These are phyloP conservation scores for Alectura lathami DNA, from an alignment of 2,113 vertebrate genomes.

Conservation along the genomic window DNA sequence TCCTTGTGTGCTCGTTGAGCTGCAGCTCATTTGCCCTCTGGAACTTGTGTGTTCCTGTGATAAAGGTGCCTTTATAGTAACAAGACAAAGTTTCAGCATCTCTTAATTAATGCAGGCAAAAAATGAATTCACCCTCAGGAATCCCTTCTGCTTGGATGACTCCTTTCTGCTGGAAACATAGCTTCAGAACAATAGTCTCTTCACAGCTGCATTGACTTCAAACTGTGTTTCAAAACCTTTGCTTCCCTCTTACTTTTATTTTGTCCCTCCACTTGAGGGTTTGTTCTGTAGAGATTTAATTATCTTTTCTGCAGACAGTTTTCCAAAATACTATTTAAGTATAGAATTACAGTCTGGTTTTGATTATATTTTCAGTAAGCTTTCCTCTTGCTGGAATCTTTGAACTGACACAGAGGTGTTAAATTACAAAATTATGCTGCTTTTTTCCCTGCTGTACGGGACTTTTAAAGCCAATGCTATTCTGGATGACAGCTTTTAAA, in stretches of 20 bases:
- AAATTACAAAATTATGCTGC: background rate
- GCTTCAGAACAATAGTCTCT: background rate
- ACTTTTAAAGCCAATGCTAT: background rate
- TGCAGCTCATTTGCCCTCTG: background rate
- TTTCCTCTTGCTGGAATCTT: constrained; percentile 12
- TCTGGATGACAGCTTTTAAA: background rate
- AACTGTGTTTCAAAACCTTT: background rate
- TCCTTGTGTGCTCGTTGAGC: background rate
- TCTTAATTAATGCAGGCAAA: background rate
- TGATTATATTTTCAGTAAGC: constrained; percentile 16
- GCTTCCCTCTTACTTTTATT: background rate
- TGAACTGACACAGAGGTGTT: background rate
- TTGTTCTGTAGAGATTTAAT: background rate
- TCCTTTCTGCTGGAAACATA: background rate
- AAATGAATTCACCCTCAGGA: background rate
- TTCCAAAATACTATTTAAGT: background rate
- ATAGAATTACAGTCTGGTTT: constrained; percentile 11
- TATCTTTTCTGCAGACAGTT: constrained; percentile 9
- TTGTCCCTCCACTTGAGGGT: background rate
- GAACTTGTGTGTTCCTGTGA: background rate
- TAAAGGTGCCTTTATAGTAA: background rate
- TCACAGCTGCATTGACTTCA: background rate
- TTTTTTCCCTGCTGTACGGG: background rate
- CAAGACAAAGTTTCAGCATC: background rate
- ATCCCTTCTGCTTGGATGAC: background rate